These are phyloP conservation scores for Steinernema carpocapsae DNA, from an alignment of 2,888 invertebrate species.

Conservation along the genomic window DNA sequence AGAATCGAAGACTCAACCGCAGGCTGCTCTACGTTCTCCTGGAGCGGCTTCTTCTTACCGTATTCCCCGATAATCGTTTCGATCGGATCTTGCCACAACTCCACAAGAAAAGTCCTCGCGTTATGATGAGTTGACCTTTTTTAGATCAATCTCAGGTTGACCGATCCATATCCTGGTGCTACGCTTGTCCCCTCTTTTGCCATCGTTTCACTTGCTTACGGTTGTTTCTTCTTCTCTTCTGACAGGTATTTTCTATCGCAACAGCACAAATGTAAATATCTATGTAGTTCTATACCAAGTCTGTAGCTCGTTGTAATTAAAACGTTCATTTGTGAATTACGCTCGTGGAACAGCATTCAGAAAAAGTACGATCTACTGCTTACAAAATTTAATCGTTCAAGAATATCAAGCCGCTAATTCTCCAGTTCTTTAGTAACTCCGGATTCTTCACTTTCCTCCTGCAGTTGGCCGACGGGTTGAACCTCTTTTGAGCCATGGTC, in stretches of 20 bases:
- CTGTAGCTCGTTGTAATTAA: no score
- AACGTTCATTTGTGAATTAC: no score
- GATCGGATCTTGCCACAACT: conserved; percentile 64
- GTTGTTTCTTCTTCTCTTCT: neutral
- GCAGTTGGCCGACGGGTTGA: no score
- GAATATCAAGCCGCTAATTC: no score
- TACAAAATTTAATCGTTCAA: no score
- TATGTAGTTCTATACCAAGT: no score
- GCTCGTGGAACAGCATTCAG: no score
- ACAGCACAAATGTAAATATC: no score
- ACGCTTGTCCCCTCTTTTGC: neutral
- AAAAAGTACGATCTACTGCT: no score
- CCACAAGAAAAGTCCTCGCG: conserved; percentile 67
- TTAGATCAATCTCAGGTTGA: neutral
- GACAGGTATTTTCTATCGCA: neutral
- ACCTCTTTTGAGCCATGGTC: no score
- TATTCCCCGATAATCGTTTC: conserved; percentile 68
- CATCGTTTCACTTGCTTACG: conserved; percentile 19
- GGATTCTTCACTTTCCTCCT: no score
- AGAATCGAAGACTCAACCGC: conserved; percentile 83
- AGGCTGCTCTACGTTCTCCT: conserved; percentile 82
- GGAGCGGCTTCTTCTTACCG: conserved; percentile 76
- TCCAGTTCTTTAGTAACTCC: no score
- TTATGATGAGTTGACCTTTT: conserved; percentile 16
- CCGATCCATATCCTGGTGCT: neutral